These are phyloP conservation scores for Calameuta idolon DNA, from an alignment of 2,888 invertebrate species.

Conservation along the genomic window DNA sequence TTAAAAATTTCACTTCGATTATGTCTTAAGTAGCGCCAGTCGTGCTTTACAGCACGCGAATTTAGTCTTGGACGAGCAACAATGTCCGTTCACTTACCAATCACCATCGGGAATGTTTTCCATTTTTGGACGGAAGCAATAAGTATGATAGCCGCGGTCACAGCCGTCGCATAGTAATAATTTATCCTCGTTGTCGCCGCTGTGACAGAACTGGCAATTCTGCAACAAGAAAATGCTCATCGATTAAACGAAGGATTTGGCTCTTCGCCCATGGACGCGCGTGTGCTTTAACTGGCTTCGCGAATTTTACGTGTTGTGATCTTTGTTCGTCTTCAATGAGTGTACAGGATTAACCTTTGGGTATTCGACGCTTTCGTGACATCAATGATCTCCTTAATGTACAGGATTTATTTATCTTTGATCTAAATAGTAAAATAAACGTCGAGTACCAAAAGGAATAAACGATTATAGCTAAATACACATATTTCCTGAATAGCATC, in stretches of 20 bases:
- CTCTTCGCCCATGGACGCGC: neutral
- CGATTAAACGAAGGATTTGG: neutral
- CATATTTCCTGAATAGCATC: neutral
- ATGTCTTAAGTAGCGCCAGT: neutral
- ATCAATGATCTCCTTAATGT: neutral
- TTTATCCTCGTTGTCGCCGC: constrained; percentile 96
- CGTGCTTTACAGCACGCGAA: neutral
- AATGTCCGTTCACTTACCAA: constrained; percentile 76
- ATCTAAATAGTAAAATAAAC: neutral
- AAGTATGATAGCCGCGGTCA: constrained; percentile 98
- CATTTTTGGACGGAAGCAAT: constrained; percentile 98
- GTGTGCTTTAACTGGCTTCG: neutral
- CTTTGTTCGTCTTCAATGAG: neutral
- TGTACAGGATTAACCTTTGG: neutral
- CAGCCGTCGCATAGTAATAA: constrained; percentile 96
- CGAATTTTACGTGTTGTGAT: neutral
- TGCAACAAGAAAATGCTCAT: constrained; percentile 68
- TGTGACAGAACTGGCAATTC: constrained; percentile 98
- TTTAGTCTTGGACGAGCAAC: neutral
- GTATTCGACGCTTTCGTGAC: neutral
- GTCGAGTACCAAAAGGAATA: neutral
- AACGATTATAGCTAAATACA: neutral
- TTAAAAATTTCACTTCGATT: neutral
- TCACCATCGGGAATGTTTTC: constrained; percentile 97
- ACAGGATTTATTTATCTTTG: neutral